These are phyloP conservation scores for Fukomys damarensis DNA, from an alignment of 2,113 vertebrate species.

Conservation along the genomic window DNA sequence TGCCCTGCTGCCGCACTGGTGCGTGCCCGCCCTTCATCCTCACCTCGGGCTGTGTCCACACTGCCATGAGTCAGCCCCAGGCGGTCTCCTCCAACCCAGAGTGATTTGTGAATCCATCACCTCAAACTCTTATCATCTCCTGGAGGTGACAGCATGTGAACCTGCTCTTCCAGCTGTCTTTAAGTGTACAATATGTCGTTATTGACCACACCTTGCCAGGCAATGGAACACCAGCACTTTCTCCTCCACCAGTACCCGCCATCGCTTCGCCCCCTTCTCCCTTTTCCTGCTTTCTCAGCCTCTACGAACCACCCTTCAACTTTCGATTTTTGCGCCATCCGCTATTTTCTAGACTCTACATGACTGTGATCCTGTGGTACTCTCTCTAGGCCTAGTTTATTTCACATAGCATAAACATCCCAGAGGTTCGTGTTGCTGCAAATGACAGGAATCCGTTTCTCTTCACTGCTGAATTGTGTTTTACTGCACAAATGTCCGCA, in stretches of 20 bases:
- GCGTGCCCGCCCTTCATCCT: background rate
- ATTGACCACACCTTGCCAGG: background rate
- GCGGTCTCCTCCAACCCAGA: background rate
- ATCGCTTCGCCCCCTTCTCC: background rate
- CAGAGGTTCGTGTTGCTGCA: background rate
- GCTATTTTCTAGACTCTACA: background rate
- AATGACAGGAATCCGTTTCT: too few species aligned
- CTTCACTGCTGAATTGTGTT: background rate
- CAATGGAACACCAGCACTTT: too few species aligned
- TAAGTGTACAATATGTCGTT: too few species aligned
- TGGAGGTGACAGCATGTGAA: background rate
- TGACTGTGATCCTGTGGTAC: background rate
- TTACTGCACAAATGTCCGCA: background rate
- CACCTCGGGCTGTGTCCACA: fast-evolving
- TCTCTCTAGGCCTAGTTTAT: background rate
- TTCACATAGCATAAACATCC: background rate
- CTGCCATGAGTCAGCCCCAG: too few species aligned
- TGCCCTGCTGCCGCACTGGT: background rate
- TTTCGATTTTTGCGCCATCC: background rate
- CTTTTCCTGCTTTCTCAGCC: too few species aligned
- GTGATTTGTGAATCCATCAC: background rate
- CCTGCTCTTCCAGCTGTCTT: background rate
- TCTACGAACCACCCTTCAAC: background rate
- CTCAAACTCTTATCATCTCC: background rate
- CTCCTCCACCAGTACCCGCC: too few species aligned